Evolutionary conservation across 2,797 vertebrate species (phyloP), one percentile per base, ranked within the genome.

Genomic region (Xiphorhynchus erythropygius): DNA sequence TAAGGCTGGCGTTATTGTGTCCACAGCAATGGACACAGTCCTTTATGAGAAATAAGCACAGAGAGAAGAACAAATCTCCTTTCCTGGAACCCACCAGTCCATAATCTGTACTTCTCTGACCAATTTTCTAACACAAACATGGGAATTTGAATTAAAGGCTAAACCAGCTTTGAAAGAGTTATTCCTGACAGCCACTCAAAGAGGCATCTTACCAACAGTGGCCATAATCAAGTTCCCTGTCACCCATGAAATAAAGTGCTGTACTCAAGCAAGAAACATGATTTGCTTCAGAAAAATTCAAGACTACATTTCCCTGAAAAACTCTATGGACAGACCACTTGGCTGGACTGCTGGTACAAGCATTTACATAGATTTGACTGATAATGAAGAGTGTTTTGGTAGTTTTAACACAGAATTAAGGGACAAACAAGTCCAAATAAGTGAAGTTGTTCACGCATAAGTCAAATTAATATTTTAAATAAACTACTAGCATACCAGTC

Each of bases 401-500:
- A 75, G 30, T 70, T 94, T 83, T 68, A 84, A 84, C 18, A 68
- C 7, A 88, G 69, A 93, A 91, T 83, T 17, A 91, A 80, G 21
- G 12, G 8, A 63, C 41, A 80, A 64, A 59, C 14, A 70, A 86
- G 35, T 60, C 32, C 28, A 64, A 67, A 4, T 42, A 52, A 68
- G 30, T 21, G 18, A 68, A 88, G 24, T 8, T 75, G 11, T 21
- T 88, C 21, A 86, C 6, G 13, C 18, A 1, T 25, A 57, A 57
- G 30, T 49, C 16, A 9, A 10, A 37, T 49, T 23, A 78, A 8
- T 39, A 65, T 69, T 89, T 78, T n/a, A 82, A 90, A 78, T 21
- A 62, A 39, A 42, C 55, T 70, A 56, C 33, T 25, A 62, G 56
- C 22, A 49, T 53, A 71, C 17, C 17, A 65, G 27, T 75, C 33